phyloP scores from a whole-genome alignment of 2,113 vertebrate species.

The Brienomyrus longianalis region DNA sequence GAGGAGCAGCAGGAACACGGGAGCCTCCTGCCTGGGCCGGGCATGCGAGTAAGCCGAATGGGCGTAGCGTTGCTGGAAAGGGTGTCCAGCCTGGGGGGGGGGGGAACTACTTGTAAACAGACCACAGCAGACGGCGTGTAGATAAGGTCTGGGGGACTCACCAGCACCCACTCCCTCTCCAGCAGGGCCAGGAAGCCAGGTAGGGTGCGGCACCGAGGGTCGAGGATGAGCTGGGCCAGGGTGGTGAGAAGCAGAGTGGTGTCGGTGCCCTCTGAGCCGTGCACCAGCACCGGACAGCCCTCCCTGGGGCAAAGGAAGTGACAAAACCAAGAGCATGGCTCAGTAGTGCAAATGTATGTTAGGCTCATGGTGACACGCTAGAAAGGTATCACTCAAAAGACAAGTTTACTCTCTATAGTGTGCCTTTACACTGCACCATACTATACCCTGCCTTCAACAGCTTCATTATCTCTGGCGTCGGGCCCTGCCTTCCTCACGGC shows the following conservation, averaged over 20 bases:
- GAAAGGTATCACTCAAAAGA: not conserved
- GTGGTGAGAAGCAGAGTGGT: conserved; percentile 71
- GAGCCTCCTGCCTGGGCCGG: conserved; percentile 69
- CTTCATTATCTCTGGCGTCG: not conserved
- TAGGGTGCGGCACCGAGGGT: conserved; percentile 65
- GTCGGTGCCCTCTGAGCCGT: conserved; percentile 72
- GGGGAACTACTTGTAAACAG: not conserved
- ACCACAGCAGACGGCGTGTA: too few species aligned
- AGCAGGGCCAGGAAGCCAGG: conserved; percentile 74
- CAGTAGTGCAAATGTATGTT: not conserved
- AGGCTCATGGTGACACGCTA: not conserved
- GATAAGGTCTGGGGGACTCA: conserved; percentile 31
- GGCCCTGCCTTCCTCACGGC: not conserved
- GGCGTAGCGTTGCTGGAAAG: conserved; percentile 71
- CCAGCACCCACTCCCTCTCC: conserved; percentile 80
- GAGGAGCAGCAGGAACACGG: conserved; percentile 75
- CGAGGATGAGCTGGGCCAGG: conserved; percentile 76
- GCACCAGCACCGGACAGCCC: conserved; percentile 66
- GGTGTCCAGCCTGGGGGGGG: conserved; percentile 68
- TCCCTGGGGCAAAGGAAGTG: conserved; percentile 55
- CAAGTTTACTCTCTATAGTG: not conserved
- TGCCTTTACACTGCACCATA: not conserved
- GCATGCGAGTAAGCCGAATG: conserved; percentile 66
- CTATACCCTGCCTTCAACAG: not conserved
- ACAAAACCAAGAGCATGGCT: not conserved